Conservation (phyloP, 2,888 invertebrate species). For the Tubulanus polymorphus region DNA sequence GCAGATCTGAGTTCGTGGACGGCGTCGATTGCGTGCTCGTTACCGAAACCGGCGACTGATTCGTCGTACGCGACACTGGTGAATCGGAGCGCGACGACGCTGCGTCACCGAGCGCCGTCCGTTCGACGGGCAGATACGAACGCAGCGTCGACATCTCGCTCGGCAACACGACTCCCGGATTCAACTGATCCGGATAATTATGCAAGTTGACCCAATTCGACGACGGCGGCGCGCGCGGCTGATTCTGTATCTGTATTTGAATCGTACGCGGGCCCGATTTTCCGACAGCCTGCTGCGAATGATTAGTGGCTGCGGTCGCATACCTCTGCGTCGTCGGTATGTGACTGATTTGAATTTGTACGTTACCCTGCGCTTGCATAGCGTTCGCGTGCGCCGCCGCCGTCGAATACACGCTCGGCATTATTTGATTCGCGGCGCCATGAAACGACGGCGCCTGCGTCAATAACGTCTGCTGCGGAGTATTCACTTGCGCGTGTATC, state of each 20-base stretch:
- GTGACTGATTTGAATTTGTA: constrained; percentile 29
- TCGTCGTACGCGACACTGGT: constrained; percentile 42
- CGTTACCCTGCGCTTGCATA: constrained; percentile 18
- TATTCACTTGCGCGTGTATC: constrained; percentile 39
- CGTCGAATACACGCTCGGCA: not conserved
- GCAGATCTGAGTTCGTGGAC: constrained; percentile 46
- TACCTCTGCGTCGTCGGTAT: constrained; percentile 3
- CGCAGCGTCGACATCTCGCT: not conserved
- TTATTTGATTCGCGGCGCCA: not conserved
- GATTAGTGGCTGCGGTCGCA: too few relatives aligned
- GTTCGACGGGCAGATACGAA: constrained; percentile 7
- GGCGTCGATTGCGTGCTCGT: constrained; percentile 49
- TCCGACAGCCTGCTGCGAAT: constrained; percentile 1
- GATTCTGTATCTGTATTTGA: constrained; percentile 7
- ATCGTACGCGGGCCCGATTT: constrained; percentile 1
- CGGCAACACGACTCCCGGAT: too few relatives aligned
- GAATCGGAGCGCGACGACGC: constrained; percentile 47
- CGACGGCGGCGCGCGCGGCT: not conserved
- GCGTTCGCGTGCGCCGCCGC: constrained; percentile 13
- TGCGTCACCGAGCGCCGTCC: too few relatives aligned
- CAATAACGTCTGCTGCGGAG: constrained; percentile 54
- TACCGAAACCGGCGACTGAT: constrained; percentile 51
- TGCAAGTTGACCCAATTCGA: not conserved
- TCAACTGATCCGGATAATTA: too few relatives aligned
- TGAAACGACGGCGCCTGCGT: not conserved